Percentiles rank a stretch among this genome's conserved stretches.
Evolutionary conservation across 2,113 vertebrate genomes (phyloP).

Genomic region (Calyptommatus sinebrachiatus): DNA sequence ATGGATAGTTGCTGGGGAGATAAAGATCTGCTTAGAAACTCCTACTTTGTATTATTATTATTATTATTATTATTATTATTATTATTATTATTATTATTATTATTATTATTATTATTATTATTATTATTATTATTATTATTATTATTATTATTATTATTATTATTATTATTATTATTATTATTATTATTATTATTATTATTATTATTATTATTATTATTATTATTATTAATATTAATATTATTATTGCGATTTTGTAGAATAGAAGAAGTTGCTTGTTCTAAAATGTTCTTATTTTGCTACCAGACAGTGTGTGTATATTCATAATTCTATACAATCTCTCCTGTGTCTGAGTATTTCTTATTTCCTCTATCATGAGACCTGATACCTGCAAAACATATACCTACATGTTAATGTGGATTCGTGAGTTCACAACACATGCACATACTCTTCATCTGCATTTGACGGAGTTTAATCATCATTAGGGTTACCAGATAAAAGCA

Average conservation of each 20-base stretch:
- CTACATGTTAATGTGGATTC: too few relatives aligned
- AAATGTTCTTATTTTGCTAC: constrained; percentile 8
- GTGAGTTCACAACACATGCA: too few relatives aligned
- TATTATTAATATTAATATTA: not conserved
- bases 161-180: not conserved
- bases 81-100: not conserved
- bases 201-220: not conserved
- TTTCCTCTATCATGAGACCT: too few relatives aligned
- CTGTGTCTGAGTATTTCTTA: not conserved
- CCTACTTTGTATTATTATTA: not conserved
- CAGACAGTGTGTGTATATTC: not conserved
- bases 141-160: not conserved
- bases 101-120: not conserved
- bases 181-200: not conserved
- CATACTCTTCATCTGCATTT: too few relatives aligned
- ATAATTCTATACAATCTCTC: not conserved
- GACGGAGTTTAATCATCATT: too few relatives aligned
- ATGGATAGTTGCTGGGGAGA: not conserved
- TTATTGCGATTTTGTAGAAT: not conserved
- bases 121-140: not conserved
- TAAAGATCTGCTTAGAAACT: not conserved
- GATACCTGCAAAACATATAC: too few relatives aligned
- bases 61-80: not conserved
- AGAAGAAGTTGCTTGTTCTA: not conserved
- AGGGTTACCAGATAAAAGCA: too few relatives aligned